Evolutionary conservation across 2,797 vertebrate genomes (phyloP), one percentile per base, ranked within the genome.

Genomic region (Danio tinwini): DNA sequence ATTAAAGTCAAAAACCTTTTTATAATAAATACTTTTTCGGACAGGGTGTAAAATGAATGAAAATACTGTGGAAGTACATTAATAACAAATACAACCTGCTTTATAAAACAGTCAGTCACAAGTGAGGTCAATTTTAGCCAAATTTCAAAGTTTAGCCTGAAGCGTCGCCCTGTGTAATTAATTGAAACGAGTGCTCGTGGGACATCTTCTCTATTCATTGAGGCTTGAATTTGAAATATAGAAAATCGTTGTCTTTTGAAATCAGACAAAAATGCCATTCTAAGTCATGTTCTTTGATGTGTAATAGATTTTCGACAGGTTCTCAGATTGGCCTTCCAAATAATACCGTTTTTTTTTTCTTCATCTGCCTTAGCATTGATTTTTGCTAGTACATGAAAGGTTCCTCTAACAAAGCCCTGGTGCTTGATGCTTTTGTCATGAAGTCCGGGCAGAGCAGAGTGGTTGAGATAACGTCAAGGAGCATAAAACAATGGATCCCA

Each of bases 321-420:
- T 64, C 16, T 78, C 44, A 58, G 69, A 73, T 65, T 64, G 61
- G 69, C 21, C 61, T 56, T 74, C 29, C 16, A 56, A 80, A 80
- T 73, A 73, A 65, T 64, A 58, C 17, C 5, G 19, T 55, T 74
- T 58, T 53, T 58, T 76, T 21, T 42, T 58, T 49, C 37, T 64
- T 80, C 21, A 73, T 73, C 70, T 65, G 59, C 61, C 42, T 65
- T 58, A n/a, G 11, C 70, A 80, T 80, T 80, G 78, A 80, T 80
- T 80, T 80, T 42, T 73, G 29, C 61, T 78, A 29, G 17, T 52
- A 65, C 74, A 82, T 82, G 81, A 78, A 82, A 78, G 53, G 45
- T 82, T 37, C 81, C 61, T 39, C n/a, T 45, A 65, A 72, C 59
- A 80, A 80, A 73, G 61, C 61, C 45, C 14, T 53, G 10, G 37